These are phyloP conservation scores for Lasioglossum oenotherae DNA, from an alignment of 2,888 invertebrate genomes.

Conservation along the genomic window DNA sequence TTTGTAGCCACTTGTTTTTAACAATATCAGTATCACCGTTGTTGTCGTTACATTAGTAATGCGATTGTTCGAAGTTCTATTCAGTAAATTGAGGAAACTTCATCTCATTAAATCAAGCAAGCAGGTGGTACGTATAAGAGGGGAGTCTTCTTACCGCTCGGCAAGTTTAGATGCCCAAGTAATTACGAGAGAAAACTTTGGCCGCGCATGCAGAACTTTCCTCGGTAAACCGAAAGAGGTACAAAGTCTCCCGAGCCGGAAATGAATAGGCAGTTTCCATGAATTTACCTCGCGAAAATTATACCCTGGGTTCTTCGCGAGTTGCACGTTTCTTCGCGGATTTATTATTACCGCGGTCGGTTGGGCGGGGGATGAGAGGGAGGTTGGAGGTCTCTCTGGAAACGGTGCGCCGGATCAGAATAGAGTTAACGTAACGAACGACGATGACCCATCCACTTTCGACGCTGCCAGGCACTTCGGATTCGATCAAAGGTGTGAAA, in stretches of 20 bases:
- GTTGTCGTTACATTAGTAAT: conserved; percentile 7
- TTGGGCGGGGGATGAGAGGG: accelerated
- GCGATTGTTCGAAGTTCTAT: background rate
- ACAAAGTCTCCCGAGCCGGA: conserved; percentile 63
- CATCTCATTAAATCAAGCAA: conserved; percentile 54
- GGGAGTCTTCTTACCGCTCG: conserved; percentile 62
- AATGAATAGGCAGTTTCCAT: conserved; percentile 69
- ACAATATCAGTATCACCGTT: background rate
- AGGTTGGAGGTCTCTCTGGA: background rate
- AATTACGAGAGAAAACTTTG: conserved; percentile 69
- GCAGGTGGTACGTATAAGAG: conserved; percentile 50
- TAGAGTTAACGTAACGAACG: conserved; percentile 10
- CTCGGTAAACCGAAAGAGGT: conserved; percentile 65
- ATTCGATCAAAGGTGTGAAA: conserved; percentile 41
- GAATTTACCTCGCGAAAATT: conserved; percentile 60
- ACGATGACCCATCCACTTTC: conserved; percentile 19
- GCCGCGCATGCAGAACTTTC: conserved; percentile 67
- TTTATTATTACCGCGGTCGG: conserved; percentile 42
- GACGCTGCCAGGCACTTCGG: background rate
- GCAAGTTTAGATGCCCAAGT: conserved; percentile 66
- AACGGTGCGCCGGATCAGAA: conserved; percentile 23
- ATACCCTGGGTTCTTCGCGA: conserved; percentile 35
- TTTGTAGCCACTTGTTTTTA: background rate
- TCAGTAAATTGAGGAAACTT: conserved; percentile 33
- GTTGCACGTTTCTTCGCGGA: conserved; percentile 31